Percentiles rank a stretch among this genome's conserved stretches.
Evolutionary conservation across 2,888 invertebrate species (phyloP).

Genomic region (Nemotelus nigrinus): DNA sequence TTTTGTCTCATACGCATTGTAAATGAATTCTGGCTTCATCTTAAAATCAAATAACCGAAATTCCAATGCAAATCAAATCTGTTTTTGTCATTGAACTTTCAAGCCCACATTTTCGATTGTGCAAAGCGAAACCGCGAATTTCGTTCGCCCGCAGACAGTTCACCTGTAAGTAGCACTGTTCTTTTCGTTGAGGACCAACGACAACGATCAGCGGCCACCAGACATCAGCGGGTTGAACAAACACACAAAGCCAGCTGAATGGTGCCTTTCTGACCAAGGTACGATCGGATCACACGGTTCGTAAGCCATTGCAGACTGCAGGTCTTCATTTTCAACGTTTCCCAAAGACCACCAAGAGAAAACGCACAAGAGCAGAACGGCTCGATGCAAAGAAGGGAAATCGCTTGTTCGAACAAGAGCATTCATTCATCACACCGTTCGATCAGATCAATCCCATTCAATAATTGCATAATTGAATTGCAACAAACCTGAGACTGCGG

Average conservation of each 20-base stretch:
- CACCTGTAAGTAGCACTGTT: not conserved
- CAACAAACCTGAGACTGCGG: conserved; percentile 3
- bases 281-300: not conserved
- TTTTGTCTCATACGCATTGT: too few relatives aligned
- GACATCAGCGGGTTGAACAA: not conserved
- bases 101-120: too few relatives aligned
- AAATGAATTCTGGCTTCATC: too few relatives aligned
- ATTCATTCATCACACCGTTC: too few relatives aligned
- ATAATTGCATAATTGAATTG: conserved; percentile 10
- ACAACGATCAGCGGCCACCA: conserved; percentile 2
- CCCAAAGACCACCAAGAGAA: not conserved
- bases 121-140: too few relatives aligned
- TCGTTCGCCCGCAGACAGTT: too few relatives aligned
- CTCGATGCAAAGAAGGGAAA: too few relatives aligned
- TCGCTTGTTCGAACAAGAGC: too few relatives aligned
- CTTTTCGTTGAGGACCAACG: not conserved
- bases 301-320: conserved; percentile 22
- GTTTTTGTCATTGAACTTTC: too few relatives aligned
- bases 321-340: conserved; percentile 18
- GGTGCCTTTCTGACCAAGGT: conserved; percentile 5
- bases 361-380: not conserved
- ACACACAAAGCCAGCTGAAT: not conserved
- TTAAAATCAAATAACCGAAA: too few relatives aligned
- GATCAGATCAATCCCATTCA: not conserved
- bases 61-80: too few relatives aligned